These are phyloP conservation scores for Drosophila dunni DNA, from an alignment of 1,140 invertebrate species.

Conservation along the genomic window DNA sequence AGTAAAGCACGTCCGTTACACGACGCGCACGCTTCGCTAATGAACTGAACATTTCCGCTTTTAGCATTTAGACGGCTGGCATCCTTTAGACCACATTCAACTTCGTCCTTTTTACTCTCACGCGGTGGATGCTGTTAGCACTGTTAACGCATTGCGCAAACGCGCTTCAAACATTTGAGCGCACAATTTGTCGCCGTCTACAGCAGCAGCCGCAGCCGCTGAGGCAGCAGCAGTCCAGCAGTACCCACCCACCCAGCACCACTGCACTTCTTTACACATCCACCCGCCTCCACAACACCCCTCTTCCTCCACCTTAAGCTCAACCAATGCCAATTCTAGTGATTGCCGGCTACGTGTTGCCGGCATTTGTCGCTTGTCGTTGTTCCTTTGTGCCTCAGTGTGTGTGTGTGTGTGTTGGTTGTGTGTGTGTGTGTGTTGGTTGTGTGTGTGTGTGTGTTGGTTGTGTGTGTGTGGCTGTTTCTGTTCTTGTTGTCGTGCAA, in stretches of 20 bases:
- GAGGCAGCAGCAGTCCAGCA: constrained; percentile 38
- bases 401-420: constrained; percentile 51
- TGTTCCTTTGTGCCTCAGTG: constrained; percentile 30
- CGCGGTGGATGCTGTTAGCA: constrained; percentile 54
- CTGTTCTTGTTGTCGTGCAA: constrained; percentile 71
- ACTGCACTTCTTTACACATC: constrained; percentile 1
- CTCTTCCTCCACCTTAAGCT: neutral
- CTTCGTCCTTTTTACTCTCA: constrained; percentile 9
- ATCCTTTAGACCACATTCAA: constrained; percentile 58
- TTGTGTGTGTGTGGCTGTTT: constrained; percentile 28
- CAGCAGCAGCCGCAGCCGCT: constrained; percentile 32
- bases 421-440: constrained; percentile 14
- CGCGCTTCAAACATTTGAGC: constrained; percentile 80
- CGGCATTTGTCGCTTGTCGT: constrained; percentile 68
- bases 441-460: constrained; percentile 18
- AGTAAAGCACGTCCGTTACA: constrained; percentile 68
- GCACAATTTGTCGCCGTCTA: constrained; percentile 74
- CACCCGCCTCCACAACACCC: neutral
- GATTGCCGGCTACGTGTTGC: constrained; percentile 77
- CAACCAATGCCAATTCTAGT: constrained; percentile 46
- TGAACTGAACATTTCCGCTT: constrained; percentile 83
- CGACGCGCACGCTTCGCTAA: constrained; percentile 81
- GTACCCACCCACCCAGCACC: constrained; percentile 10
- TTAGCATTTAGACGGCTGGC: constrained; percentile 53
- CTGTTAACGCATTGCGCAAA: constrained; percentile 60